Conservation (phyloP, 2,113 vertebrate genomes). For the Pseudorhombus dupliciocellatus region DNA sequence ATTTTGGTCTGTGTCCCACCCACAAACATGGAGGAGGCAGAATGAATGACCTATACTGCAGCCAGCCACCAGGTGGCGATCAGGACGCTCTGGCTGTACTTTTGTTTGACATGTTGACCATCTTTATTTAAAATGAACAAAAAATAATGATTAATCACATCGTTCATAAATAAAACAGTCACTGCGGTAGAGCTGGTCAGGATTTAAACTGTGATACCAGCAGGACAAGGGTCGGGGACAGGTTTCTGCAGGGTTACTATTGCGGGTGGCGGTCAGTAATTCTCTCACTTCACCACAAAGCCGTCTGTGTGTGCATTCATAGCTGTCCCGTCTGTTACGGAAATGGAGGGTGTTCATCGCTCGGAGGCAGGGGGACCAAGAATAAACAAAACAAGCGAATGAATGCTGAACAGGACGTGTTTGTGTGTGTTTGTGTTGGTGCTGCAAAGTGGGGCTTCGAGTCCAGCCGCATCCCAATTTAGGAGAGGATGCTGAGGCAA, state of each 20-base stretch:
- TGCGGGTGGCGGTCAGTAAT: slow-evolving; percentile 58
- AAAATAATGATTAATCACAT: too few relatives aligned
- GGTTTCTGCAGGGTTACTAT: slow-evolving; percentile 46
- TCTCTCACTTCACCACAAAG: slow-evolving; percentile 64
- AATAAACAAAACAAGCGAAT: slow-evolving; percentile 53
- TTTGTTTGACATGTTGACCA: too few relatives aligned
- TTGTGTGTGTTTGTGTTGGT: slow-evolving; percentile 57
- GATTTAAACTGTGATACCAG: too few relatives aligned
- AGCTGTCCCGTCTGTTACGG: slow-evolving; percentile 51
- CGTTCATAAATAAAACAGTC: too few relatives aligned
- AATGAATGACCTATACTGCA: background rate
- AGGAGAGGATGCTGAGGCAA: slow-evolving; percentile 63
- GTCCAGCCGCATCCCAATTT: slow-evolving; percentile 61
- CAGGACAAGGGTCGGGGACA: slow-evolving; percentile 33
- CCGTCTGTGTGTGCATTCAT: slow-evolving; percentile 64
- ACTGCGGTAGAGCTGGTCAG: too few relatives aligned
- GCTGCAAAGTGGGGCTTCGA: slow-evolving; percentile 34
- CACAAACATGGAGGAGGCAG: background rate
- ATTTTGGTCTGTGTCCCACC: too few relatives aligned
- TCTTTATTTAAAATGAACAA: too few relatives aligned
- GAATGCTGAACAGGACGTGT: slow-evolving; percentile 51
- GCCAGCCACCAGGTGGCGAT: background rate
- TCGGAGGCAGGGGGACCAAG: slow-evolving; percentile 50
- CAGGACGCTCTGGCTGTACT: too few relatives aligned
- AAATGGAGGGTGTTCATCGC: slow-evolving; percentile 41